phyloP scores from a whole-genome alignment of 2,797 vertebrate genomes.

The Melanotaenia parkinsoni region DNA sequence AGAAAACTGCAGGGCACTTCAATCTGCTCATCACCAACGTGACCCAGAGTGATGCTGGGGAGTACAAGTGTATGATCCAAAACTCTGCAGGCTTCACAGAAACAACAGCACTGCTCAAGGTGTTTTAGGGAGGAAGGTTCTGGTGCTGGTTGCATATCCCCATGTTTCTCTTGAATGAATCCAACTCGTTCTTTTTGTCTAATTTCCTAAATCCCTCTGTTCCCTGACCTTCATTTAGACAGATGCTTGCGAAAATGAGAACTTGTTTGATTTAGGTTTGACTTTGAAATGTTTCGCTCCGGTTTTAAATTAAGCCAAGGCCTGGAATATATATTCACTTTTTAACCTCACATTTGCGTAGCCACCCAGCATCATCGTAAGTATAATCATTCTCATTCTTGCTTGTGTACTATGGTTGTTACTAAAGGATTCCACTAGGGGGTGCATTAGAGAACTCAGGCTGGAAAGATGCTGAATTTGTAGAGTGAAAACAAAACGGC shows the following conservation, averaged over 20 bases:
- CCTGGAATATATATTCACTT: too few relatives aligned
- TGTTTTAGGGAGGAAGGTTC: slow-evolving; percentile 76
- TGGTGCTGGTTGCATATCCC: slow-evolving; percentile 1
- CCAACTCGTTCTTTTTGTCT: too few relatives aligned
- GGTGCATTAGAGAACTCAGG: not conserved
- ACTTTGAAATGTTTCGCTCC: not conserved
- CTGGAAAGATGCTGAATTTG: too few relatives aligned
- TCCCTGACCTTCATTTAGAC: not conserved
- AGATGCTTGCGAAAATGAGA: not conserved
- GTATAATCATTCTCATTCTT: too few relatives aligned
- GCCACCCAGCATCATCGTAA: too few relatives aligned
- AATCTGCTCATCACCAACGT: slow-evolving; percentile 91
- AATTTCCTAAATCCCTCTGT: not conserved
- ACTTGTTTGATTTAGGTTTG: not conserved
- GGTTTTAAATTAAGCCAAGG: too few relatives aligned
- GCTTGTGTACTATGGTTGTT: too few relatives aligned
- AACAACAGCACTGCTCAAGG: slow-evolving; percentile 86
- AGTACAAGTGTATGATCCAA: slow-evolving; percentile 91
- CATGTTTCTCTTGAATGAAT: not conserved
- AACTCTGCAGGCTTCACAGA: slow-evolving; percentile 88
- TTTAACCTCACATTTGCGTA: too few relatives aligned
- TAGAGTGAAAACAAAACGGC: too few relatives aligned
- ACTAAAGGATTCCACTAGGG: not conserved
- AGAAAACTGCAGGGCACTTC: slow-evolving; percentile 88
- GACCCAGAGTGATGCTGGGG: slow-evolving; percentile 86